Evolutionary conservation across 2,113 vertebrate species (phyloP), one percentile per base, ranked within the genome.

Genomic region (Cyprinodon brontotheroides): DNA sequence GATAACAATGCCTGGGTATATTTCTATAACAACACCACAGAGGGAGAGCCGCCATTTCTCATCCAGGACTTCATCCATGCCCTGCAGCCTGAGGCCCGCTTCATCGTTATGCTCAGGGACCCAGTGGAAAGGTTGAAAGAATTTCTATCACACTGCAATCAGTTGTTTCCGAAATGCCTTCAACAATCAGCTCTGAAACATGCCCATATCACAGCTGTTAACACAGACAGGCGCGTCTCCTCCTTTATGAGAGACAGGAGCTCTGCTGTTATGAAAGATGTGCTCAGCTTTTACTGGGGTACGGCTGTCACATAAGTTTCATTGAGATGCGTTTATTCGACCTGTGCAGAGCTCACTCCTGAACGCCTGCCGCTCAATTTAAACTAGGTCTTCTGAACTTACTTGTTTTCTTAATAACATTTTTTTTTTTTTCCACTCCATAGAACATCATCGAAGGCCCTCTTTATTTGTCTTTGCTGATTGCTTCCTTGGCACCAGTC

Each of bases 61-160:
- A 96, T 96, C 82, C 97, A 97, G 91, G 98, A 99, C 86, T 98
- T 99, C 48, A 94, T 99, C 82, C 98, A 98, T 14, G 96, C 96
- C 75, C 94, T 99, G 85, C 96, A 98, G 81, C 97, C 98, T 0
- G 90, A 96, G 0, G 95, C 96, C 69, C 96, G 93, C 78, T 96
- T 99, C 38, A 96, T 99, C 37, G 87, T 99, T 89, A 97, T 99
- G 96, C 95, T 99, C 88, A 94, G 98, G 90, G 96, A 99, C 89
- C 98, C 98, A 0, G 97, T 98, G 75, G 98, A 99, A 93, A 96
- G 98, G 98, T 99, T 70, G 60, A 75, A 40, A 13, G 17, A 11
- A 47, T 77, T 37, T 70, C 60, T 0, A 38, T 36, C 75, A 75
- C 20, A 4, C 10, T n/a, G n/a, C 57, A 43, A 47, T 59, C 41